Percentiles rank a stretch among this genome's conserved stretches.
Evolutionary conservation across 2,113 vertebrate species (phyloP).

Genomic region (rat (Rattus norvegicus)): GRCr8 NC_086038.1:33255001-33255500

Average conservation of each 20-base stretch:
- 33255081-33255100: slow-evolving; percentile 19
- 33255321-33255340: background rate
- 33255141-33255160: background rate
- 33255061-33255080: slow-evolving; percentile 5
- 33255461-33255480: background rate
- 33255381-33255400: background rate
- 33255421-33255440: background rate
- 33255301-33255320: background rate
- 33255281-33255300: background rate
- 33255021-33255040: background rate
- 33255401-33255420: background rate
- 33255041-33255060: slow-evolving; percentile 15
- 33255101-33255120: background rate
- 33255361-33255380: background rate
- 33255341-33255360: background rate
- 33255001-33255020: background rate
- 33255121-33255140: background rate
- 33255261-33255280: background rate
- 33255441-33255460: background rate
- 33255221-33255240: too few relatives aligned
- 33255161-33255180: background rate
- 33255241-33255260: background rate
- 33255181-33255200: background rate
- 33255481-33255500: background rate
- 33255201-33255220: background rate